Conservation (phyloP, 1,140 invertebrate species). For the Anastrepha ludens region DNA sequence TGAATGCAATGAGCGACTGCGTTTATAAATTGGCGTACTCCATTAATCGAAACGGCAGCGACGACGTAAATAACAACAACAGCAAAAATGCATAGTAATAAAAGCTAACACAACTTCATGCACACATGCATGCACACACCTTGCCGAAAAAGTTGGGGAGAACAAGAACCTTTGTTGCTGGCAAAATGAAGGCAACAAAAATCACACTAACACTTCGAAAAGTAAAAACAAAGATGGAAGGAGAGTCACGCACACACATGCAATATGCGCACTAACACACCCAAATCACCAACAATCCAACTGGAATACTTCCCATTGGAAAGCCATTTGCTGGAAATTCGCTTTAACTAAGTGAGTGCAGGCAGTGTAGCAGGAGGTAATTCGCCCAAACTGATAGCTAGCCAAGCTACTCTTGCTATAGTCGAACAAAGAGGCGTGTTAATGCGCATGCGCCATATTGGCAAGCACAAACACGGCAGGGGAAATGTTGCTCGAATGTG, state of each 20-base stretch:
- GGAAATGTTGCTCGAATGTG: background rate
- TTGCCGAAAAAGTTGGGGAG: background rate
- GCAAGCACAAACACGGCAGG: background rate
- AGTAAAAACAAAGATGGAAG: constrained; percentile 9
- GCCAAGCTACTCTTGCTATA: background rate
- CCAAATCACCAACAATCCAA: background rate
- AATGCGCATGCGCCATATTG: constrained; percentile 53
- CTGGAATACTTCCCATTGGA: constrained; percentile 52
- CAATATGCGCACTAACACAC: background rate
- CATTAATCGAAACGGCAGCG: constrained; percentile 63
- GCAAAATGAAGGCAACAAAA: constrained; percentile 34
- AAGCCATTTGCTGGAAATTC: background rate
- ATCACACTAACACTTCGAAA: constrained; percentile 19
- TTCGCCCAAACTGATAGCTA: background rate
- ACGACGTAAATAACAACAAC: background rate
- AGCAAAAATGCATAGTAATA: constrained; percentile 6
- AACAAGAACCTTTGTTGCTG: background rate
- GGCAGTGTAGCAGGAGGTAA: background rate
- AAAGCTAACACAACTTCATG: background rate
- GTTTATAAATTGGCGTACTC: constrained; percentile 72
- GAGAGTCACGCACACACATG: background rate
- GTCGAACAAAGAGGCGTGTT: background rate
- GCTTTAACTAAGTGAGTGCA: background rate
- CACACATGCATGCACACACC: too few relatives aligned
- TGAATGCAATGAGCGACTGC: constrained; percentile 12